Evolutionary conservation across 2,113 vertebrate genomes (phyloP).

Genomic region (Hippoglossus stenolepis): DNA sequence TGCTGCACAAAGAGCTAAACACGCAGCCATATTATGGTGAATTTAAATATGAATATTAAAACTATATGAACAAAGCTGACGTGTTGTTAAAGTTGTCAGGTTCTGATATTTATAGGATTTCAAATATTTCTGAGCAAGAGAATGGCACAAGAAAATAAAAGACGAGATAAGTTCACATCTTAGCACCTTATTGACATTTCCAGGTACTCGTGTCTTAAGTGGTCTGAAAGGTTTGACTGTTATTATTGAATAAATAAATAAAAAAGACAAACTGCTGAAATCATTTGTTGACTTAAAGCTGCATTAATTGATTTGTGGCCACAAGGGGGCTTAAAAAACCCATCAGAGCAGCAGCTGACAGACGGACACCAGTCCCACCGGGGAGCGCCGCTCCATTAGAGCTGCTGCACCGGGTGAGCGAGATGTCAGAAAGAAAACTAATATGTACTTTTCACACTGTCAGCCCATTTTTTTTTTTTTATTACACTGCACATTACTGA

Average conservation of each 20-base stretch:
- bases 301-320: conserved; percentile 7
- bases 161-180: background rate
- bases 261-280: background rate
- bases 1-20: background rate
- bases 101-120: background rate
- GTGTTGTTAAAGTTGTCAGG: background rate
- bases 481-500: background rate
- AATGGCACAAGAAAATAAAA: background rate
- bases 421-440: background rate
- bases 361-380: background rate
- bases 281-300: background rate
- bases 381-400: background rate
- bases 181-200: background rate
- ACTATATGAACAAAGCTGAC: background rate
- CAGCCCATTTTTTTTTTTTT: background rate
- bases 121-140: too few species aligned
- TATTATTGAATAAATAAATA: too few species aligned
- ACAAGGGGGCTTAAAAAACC: background rate
- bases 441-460: conserved; percentile 9
- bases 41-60: background rate
- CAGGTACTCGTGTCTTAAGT: background rate
- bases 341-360: background rate
- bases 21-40: too few species aligned
- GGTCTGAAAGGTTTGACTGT: background rate
- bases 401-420: background rate